Percentiles rank a stretch among this genome's conserved stretches.
phyloP scores from a whole-genome alignment of 2,113 vertebrate species.

The Girardinichthys multiradiatus region DNA sequence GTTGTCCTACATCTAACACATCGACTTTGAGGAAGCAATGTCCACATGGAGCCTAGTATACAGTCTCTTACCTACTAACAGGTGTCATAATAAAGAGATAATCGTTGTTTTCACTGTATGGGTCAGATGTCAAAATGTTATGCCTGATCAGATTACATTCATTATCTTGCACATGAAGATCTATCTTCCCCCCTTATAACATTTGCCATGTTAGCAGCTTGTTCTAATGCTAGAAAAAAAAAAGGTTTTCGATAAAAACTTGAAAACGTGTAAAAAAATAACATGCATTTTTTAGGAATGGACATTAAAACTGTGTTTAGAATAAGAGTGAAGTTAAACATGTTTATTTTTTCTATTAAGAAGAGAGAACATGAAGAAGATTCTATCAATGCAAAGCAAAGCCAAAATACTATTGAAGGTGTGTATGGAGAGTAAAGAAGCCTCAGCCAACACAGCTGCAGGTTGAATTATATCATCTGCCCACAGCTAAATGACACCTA shows the following conservation, averaged over 20 bases:
- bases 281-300: too few species aligned
- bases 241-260: neutral
- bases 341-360: neutral
- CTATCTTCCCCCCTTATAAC: neutral
- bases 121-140: too few species aligned
- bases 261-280: too few species aligned
- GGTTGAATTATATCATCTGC: constrained; percentile 37
- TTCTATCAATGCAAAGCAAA: too few species aligned
- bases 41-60: neutral
- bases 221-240: neutral
- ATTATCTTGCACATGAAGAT: too few species aligned
- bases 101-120: neutral
- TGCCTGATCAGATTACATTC: too few species aligned
- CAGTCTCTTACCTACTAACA: neutral
- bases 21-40: neutral
- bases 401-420: neutral
- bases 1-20: neutral
- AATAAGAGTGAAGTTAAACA: neutral
- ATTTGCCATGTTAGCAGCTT: neutral
- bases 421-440: constrained; percentile 19
- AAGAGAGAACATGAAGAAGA: neutral
- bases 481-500: constrained; percentile 25
- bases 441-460: constrained; percentile 11
- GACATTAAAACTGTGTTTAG: too few species aligned
- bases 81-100: neutral